A percentile compares a stretch with the other conserved stretches of the same genome.
phyloP scores from a whole-genome alignment of 2,113 vertebrate genomes.

The Mesocricetus auratus region DNA sequence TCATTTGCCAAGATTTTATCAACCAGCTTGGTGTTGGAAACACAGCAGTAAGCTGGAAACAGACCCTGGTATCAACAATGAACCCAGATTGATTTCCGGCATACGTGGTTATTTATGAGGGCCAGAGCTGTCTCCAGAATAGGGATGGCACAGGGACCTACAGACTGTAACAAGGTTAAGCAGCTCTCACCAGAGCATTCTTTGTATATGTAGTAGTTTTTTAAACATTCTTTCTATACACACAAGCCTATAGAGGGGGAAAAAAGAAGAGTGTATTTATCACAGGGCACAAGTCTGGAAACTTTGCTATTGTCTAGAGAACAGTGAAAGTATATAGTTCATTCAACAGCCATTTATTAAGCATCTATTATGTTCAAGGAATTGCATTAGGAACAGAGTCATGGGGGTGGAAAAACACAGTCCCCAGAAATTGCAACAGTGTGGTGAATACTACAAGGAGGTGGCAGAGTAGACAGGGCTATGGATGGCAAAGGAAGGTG shows the following conservation, averaged over 20 bases:
- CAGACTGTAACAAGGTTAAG: neutral
- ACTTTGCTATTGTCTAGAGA: neutral
- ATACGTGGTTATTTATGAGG: neutral
- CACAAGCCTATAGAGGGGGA: neutral
- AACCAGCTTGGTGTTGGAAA: neutral
- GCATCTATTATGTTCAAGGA: slow-evolving; percentile 8
- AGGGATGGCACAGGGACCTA: neutral
- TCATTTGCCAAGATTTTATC: slow-evolving; percentile 17
- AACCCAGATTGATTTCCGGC: slow-evolving; percentile 9
- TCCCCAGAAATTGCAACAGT: neutral
- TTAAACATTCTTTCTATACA: slow-evolving; percentile 4
- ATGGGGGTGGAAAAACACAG: neutral
- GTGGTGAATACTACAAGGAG: neutral
- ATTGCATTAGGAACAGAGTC: neutral
- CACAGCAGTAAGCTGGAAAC: neutral
- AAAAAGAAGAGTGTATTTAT: neutral
- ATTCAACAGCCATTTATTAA: slow-evolving; percentile 31
- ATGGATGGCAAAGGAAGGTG: neutral
- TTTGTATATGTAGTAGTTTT: neutral
- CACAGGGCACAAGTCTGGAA: neutral
- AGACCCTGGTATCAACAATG: neutral
- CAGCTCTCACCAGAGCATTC: neutral
- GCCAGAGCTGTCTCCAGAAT: neutral
- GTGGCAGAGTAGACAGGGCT: neutral
- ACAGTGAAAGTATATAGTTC: neutral